These are phyloP conservation scores for Nipponacmea schrenckii DNA, from an alignment of 2,888 invertebrate genomes.

Conservation along the genomic window DNA sequence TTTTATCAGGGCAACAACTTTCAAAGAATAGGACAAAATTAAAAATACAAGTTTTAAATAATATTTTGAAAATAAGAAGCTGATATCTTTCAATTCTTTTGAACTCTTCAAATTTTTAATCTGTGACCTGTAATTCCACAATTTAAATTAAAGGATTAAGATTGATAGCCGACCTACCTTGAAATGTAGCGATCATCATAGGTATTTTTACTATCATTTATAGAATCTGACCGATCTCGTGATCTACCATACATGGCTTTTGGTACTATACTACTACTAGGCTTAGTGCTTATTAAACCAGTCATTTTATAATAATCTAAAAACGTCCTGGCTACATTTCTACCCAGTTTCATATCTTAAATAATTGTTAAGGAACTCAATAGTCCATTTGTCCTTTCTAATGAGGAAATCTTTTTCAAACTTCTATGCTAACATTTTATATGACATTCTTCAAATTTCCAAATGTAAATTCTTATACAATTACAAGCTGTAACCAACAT, in stretches of 20 bases:
- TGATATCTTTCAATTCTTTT: too few species aligned
- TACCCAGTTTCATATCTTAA: slow-evolving; percentile 80
- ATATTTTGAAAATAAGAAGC: too few species aligned
- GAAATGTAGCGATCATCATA: slow-evolving; percentile 38
- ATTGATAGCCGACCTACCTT: not conserved
- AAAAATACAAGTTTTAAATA: too few species aligned
- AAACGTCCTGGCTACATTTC: slow-evolving; percentile 81
- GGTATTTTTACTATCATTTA: slow-evolving; percentile 27
- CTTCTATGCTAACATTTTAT: too few species aligned
- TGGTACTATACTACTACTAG: slow-evolving; percentile 59
- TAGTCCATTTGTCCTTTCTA: not conserved
- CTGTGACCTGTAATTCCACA: too few species aligned
- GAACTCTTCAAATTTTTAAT: too few species aligned
- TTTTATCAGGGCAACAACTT: too few species aligned
- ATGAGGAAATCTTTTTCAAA: not conserved
- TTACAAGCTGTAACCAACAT: too few species aligned
- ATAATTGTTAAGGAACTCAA: not conserved
- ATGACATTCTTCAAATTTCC: too few species aligned
- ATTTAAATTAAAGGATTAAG: not conserved
- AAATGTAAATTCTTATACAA: too few species aligned
- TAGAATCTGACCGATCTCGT: slow-evolving; percentile 28
- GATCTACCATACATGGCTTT: slow-evolving; percentile 47
- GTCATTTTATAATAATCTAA: slow-evolving; percentile 83
- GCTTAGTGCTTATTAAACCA: slow-evolving; percentile 71
- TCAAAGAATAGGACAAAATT: too few species aligned